phyloP scores from a whole-genome alignment of 2,113 vertebrate species.

The Saccopteryx bilineata region DNA sequence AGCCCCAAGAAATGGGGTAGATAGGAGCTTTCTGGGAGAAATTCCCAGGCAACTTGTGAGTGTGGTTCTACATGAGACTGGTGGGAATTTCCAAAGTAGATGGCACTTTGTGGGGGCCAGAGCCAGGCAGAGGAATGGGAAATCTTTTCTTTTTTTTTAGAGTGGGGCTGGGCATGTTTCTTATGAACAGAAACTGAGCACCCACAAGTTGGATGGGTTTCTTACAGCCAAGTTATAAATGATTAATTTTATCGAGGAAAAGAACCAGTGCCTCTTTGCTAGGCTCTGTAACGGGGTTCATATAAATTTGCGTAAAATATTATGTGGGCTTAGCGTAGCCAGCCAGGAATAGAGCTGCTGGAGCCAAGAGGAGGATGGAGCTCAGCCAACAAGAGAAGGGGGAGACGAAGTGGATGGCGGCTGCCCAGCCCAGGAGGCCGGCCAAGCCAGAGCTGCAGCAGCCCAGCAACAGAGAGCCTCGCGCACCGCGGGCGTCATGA shows the following conservation, averaged over 20 bases:
- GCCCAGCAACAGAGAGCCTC: slow-evolving; percentile 74
- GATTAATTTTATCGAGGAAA: slow-evolving; percentile 88
- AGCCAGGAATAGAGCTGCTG: slow-evolving; percentile 81
- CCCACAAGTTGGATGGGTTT: slow-evolving; percentile 69
- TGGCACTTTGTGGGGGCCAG: slow-evolving; percentile 39
- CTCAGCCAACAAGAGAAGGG: slow-evolving; percentile 85
- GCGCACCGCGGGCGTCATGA: background rate
- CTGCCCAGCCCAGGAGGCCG: slow-evolving; percentile 84
- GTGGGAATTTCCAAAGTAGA: slow-evolving; percentile 64
- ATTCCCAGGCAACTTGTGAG: slow-evolving; percentile 79
- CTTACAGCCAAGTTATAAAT: slow-evolving; percentile 81
- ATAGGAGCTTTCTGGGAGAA: slow-evolving; percentile 65
- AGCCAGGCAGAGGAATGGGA: slow-evolving; percentile 30
- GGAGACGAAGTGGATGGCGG: slow-evolving; percentile 82
- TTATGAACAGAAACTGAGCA: slow-evolving; percentile 61
- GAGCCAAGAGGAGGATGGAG: slow-evolving; percentile 85
- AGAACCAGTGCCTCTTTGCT: slow-evolving; percentile 86
- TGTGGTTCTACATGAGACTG: slow-evolving; percentile 65
- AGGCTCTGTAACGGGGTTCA: slow-evolving; percentile 85
- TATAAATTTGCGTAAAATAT: slow-evolving; percentile 89
- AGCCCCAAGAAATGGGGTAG: background rate
- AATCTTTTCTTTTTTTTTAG: slow-evolving; percentile 63
- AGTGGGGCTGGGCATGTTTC: slow-evolving; percentile 23
- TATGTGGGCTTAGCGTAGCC: slow-evolving; percentile 87
- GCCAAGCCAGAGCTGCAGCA: slow-evolving; percentile 84